Conservation (phyloP, 2,797 vertebrate species). For the Spinus olivaceus region DNA sequence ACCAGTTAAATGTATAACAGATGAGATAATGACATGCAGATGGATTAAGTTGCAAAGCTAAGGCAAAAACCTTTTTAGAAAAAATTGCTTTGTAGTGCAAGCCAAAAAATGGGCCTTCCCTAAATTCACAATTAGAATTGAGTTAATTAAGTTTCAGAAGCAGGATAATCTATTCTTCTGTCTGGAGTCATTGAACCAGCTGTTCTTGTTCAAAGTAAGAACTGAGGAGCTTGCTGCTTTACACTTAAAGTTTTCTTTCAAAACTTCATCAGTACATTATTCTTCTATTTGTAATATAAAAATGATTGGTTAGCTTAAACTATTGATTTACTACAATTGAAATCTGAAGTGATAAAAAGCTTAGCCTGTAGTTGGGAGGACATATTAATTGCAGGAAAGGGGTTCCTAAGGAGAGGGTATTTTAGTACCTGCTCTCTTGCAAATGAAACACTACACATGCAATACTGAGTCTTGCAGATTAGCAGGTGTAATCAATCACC, state of each 20-base stretch:
- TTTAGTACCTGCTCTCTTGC: neutral
- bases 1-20: conserved; percentile 54
- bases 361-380: neutral
- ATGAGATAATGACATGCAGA: conserved; percentile 63
- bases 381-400: neutral
- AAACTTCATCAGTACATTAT: neutral
- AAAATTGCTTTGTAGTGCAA: conserved; percentile 52
- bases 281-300: neutral
- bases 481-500: neutral
- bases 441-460: neutral
- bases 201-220: neutral
- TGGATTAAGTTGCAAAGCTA: conserved; percentile 54
- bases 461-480: neutral
- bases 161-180: neutral
- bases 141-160: conserved; percentile 39
- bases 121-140: conserved; percentile 19
- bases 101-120: conserved; percentile 44
- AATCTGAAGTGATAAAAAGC: neutral
- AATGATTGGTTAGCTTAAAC: neutral
- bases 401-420: neutral
- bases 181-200: neutral
- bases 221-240: neutral
- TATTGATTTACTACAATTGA: neutral
- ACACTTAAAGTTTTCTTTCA: neutral
- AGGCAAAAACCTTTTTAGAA: conserved; percentile 42